Percentiles rank a stretch among this genome's conserved stretches.
These are phyloP conservation scores for Leptinotarsa undecemlineata DNA, from an alignment of 1,140 invertebrate genomes.

Conservation along the genomic window DNA sequence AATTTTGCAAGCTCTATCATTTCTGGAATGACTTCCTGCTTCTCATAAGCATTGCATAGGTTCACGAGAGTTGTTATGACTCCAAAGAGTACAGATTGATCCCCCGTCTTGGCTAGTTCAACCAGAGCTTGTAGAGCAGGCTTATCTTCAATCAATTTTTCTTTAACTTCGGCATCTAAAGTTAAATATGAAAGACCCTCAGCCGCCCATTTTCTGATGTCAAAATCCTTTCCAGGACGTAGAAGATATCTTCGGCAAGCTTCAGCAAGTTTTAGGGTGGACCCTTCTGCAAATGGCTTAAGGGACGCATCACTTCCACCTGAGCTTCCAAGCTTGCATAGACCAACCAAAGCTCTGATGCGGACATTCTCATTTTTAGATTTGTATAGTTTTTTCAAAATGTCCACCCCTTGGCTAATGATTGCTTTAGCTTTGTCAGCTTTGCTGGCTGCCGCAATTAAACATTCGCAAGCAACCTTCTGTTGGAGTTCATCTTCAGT, in stretches of 20 bases:
- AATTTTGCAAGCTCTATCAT: conserved; percentile 98
- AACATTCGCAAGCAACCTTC: conserved; percentile 92
- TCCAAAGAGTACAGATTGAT: conserved; percentile 88
- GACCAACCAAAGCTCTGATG: conserved; percentile 86
- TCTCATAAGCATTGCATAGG: conserved; percentile 97
- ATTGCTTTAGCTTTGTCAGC: conserved; percentile 95
- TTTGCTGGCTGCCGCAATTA: conserved; percentile 95
- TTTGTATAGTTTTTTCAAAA: conserved; percentile 91
- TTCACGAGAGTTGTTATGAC: conserved; percentile 96
- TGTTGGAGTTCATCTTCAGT: conserved; percentile 83
- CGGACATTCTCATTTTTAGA: conserved; percentile 89
- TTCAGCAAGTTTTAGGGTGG: conserved; percentile 63
- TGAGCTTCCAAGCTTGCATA: conserved; percentile 95
- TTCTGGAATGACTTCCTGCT: conserved; percentile 95
- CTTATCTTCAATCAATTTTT: conserved; percentile 89
- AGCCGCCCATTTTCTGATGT: conserved; percentile 93
- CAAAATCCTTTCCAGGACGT: conserved; percentile 83
- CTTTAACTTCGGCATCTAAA: conserved; percentile 97
- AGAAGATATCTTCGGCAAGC: conserved; percentile 90
- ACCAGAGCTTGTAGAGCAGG: conserved; percentile 83
- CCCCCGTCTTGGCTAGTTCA: conserved; percentile 83
- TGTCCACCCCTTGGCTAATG: conserved; percentile 87
- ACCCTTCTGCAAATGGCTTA: conserved; percentile 88
- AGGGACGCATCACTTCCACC: conserved; percentile 95
- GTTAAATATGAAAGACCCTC: conserved; percentile 97